Base-by-base conservation (phyloP, 2,797 vertebrate species). In the Siniperca obscura region DNA sequence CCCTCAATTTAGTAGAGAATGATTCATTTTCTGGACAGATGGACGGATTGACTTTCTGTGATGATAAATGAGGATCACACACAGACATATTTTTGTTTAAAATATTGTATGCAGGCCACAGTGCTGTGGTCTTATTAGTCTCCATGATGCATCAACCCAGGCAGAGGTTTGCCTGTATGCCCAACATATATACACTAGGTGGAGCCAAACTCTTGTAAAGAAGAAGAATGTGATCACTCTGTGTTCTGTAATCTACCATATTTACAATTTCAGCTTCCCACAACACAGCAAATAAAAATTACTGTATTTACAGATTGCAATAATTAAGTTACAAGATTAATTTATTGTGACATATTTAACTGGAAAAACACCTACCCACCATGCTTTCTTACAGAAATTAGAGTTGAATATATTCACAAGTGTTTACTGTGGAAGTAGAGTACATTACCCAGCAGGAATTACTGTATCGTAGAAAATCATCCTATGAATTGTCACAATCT, bases 101-200 rank as follows among this genome's bases (percentile, higher is more conserved):
- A 56, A 46, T 34, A 12, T 17, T 48, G 5, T 14, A 25, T 46
- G 3, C 34, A 68, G 21, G 55, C 19, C 38, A 27, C 48, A 3
- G 21, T 64, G 44, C 7, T 64, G 60, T 53, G 36, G 40, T 17
- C 1, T 42, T 42, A 36, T 46, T 44, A 21, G 40, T 74, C n/a
- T 16, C 50, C 7, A 16, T 53, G 22, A 60, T 76, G 57, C 44
- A 76, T 76, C 56, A 52, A 8, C 42, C 10, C 21, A 48, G 7
- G 21, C 22, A 13, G 38, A 55, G 55, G 11, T 21, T 59, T 17
- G 34, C n/a, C 44, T 48, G 50, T 17, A 48, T 57, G 7, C 57
- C 19, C 66, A 50, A 38, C 5, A 59, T 57, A 67, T 34, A 13
- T 10, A 64, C 91, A 91, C 77, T 81, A 89, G 90, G 55, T 86